Conservation (phyloP, 2,888 invertebrate species). For the Sminthurides aquaticus region DNA sequence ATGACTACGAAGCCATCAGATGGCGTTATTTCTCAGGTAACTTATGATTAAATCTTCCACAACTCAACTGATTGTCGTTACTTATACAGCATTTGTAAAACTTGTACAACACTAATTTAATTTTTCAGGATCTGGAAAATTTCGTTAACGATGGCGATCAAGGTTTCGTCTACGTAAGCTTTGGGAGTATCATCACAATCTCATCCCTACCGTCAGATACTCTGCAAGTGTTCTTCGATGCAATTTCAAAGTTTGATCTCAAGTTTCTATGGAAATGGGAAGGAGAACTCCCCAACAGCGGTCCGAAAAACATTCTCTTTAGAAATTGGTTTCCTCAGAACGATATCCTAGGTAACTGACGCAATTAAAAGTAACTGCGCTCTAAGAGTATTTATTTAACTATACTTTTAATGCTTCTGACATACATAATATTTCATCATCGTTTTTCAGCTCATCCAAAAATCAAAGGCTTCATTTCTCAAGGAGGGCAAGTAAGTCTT, state of each 20-base stretch:
- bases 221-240: conserved; percentile 12
- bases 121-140: too few species aligned
- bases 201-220: conserved; percentile 8
- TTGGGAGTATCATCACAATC: conserved; percentile 16
- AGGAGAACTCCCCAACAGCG: too few species aligned
- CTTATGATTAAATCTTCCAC: too few species aligned
- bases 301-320: conserved; percentile 13
- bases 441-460: conserved; percentile 15
- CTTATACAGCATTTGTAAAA: background rate
- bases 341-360: conserved; percentile 12
- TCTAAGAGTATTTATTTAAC: background rate
- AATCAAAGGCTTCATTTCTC: conserved; percentile 19
- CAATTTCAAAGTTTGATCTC: conserved; percentile 3
- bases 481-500: conserved; percentile 20
- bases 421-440: background rate
- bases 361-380: background rate
- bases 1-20: background rate
- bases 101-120: background rate
- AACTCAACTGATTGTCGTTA: background rate
- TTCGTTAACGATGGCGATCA: conserved; percentile 2
- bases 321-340: conserved; percentile 20
- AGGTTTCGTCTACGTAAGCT: conserved; percentile 21
- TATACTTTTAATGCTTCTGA: too few species aligned
- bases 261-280: conserved; percentile 21
- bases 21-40: background rate